phyloP scores from a whole-genome alignment of 2,888 invertebrate genomes.

The Ashinkailepas kermadecensis region DNA sequence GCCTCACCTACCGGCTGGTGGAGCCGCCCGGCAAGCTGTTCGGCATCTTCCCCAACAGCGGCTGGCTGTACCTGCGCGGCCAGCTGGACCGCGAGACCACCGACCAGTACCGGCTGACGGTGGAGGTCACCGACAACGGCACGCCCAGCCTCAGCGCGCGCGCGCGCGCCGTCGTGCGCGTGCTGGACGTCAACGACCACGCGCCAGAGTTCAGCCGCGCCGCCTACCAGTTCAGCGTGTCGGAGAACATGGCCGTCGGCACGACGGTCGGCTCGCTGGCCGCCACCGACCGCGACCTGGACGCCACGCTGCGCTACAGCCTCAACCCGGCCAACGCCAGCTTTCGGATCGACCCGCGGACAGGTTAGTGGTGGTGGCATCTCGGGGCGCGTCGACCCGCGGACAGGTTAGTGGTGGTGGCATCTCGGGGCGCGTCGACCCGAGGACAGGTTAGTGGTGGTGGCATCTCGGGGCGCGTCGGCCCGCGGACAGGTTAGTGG shows the following conservation, averaged over 20 bases:
- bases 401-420: conserved; percentile 61
- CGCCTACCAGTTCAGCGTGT: conserved; percentile 56
- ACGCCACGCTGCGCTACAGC: conserved; percentile 69
- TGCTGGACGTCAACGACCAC: conserved; percentile 57
- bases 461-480: conserved; percentile 43
- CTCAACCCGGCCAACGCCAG: conserved; percentile 72
- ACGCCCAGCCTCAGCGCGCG: conserved; percentile 61
- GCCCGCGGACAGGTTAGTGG: conserved; percentile 71
- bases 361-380: conserved; percentile 56
- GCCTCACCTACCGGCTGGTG: conserved; percentile 72
- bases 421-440: conserved; percentile 49
- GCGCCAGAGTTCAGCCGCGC: conserved; percentile 62
- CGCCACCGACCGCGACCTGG: conserved; percentile 75
- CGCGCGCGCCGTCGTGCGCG: conserved; percentile 65
- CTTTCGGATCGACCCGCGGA: conserved; percentile 72
- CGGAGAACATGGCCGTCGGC: conserved; percentile 44
- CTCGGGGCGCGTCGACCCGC: conserved; percentile 52
- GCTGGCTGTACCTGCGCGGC: conserved; percentile 40
- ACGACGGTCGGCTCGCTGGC: conserved; percentile 64
- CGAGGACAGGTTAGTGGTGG: conserved; percentile 65
- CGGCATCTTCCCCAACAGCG: conserved; percentile 77
- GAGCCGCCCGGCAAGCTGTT: conserved; percentile 56
- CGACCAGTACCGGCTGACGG: conserved; percentile 65
- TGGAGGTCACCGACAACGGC: conserved; percentile 79
- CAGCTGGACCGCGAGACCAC: conserved; percentile 47